These are phyloP conservation scores for Lutraria lutraria DNA, from an alignment of 2,888 invertebrate genomes.

Conservation along the genomic window DNA sequence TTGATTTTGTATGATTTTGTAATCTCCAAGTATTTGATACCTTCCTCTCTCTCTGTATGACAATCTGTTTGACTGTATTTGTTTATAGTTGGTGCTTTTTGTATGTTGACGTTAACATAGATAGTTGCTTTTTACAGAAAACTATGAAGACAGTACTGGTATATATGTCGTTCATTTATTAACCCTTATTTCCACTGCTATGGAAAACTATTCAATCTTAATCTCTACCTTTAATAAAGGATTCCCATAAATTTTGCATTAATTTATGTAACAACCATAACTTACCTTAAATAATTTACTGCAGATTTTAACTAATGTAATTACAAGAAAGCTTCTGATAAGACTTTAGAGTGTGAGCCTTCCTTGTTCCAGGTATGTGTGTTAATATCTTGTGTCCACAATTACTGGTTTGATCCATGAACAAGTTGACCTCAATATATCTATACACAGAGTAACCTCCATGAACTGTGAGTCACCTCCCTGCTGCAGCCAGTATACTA, in stretches of 20 bases:
- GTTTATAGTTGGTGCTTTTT: background rate
- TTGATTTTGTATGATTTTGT: too few relatives aligned
- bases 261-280: background rate
- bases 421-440: too few relatives aligned
- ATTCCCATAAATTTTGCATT: background rate
- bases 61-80: background rate
- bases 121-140: constrained; percentile 10
- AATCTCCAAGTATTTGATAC: too few relatives aligned
- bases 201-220: background rate
- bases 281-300: background rate
- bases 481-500: too few relatives aligned
- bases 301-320: background rate
- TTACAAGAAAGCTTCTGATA: too few relatives aligned
- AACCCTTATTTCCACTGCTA: background rate
- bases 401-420: too few relatives aligned
- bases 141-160: constrained; percentile 22
- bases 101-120: constrained; percentile 9
- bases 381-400: too few relatives aligned
- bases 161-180: background rate
- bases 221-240: background rate
- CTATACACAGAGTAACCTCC: too few relatives aligned
- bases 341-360: too few relatives aligned
- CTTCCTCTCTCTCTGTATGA: too few relatives aligned
- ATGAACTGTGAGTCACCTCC: too few relatives aligned
- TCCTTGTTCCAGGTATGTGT: too few relatives aligned